Evolutionary conservation across 1,140 invertebrate genomes (phyloP), one percentile per base, ranked within the genome.

Genomic region (Diorhabda carinulata): DNA sequence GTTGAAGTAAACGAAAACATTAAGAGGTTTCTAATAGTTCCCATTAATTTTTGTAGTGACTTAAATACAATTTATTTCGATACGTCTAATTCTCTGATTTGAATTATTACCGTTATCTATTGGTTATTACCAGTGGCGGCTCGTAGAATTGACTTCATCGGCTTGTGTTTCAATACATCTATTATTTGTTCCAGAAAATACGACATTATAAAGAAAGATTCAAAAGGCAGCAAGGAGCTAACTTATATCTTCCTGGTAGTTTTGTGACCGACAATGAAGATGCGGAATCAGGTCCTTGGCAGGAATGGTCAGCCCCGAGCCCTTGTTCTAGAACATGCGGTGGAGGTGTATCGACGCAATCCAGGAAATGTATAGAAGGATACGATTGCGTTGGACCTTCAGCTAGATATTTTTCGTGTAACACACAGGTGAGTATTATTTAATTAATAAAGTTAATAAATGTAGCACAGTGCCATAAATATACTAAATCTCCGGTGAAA

Each of bases 321-420:
- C 85, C 88, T 41, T 97, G 94, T 80, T 95, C 92, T 3, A 83
- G 94, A 59, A 87, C 91, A n/a, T 96, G 94, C 78, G 94, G 93
- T 2, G 94, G 94, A n/a, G 94, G 94, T 58, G 92, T 96, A 3
- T 86, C 91, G 42, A 88, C 84, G 73, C 91, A 93, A 78, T 87
- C 86, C 44, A 85, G 92, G 74, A 87, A 87, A 77, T 94, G 92
- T 81, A 83, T 85, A 43, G 43, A 63, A 40, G 86, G 86, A 86
- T 90, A 83, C 41, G 78, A 79, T 8, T 97, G 95, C 77, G 83
- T 82, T 4, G 95, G 94, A 8, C 87, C 93, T 2, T 85, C 85
- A 65, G 90, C 87, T 58, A 89, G 91, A 79, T 95, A 92, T 83
- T 93, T 93, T 80, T 96, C 94, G 3, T 97, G 95, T 78, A 95